Percentiles rank a stretch among this genome's conserved stretches.
phyloP scores from a whole-genome alignment of 2,113 vertebrate species.

The Thalassarche chlororhynchos region DNA sequence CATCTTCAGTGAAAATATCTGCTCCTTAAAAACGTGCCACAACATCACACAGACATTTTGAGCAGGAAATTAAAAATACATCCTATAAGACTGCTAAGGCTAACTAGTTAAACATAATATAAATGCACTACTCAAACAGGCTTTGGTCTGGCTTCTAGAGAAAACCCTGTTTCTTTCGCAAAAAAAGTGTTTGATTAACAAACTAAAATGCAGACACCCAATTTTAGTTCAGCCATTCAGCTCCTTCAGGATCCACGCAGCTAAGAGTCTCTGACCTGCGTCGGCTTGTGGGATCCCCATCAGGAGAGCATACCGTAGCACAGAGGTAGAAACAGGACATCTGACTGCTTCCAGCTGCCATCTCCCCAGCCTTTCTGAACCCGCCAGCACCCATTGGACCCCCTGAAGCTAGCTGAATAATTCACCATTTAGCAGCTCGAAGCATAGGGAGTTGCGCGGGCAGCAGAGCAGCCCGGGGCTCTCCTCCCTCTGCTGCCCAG shows the following conservation, averaged over 20 bases:
- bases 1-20: not conserved
- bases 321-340: not conserved
- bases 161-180: not conserved
- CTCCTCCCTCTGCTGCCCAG: not conserved
- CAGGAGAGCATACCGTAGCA: not conserved
- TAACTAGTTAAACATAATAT: not conserved
- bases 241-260: not conserved
- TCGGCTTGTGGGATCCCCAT: not conserved
- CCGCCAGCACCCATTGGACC: fast-evolving
- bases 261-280: not conserved
- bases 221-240: not conserved
- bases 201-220: not conserved
- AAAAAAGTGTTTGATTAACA: not conserved
- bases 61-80: not conserved
- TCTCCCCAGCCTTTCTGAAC: not conserved
- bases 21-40: not conserved
- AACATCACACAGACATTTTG: not conserved
- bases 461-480: not conserved
- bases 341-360: not conserved
- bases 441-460: not conserved
- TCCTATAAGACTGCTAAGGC: not conserved
- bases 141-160: not conserved
- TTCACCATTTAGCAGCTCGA: not conserved
- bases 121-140: not conserved
- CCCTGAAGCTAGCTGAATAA: not conserved